Conservation (phyloP, 2,797 vertebrate species). For the Pipistrellus pygmaeus region DNA sequence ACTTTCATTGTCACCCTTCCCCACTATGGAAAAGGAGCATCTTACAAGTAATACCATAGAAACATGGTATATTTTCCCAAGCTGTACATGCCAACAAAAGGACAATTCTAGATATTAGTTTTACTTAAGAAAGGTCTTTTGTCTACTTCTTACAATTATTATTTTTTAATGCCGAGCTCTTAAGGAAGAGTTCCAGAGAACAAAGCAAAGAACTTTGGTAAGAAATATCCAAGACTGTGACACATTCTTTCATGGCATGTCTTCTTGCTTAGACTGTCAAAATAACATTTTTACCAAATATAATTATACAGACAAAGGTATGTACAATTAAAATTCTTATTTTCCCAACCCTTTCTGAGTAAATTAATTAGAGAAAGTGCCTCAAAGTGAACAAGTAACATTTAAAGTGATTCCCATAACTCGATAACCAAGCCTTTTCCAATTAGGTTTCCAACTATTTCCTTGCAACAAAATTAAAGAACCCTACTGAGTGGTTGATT, state of each 20-base stretch:
- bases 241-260: not conserved
- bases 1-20: not conserved
- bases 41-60: not conserved
- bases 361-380: slow-evolving; percentile 1
- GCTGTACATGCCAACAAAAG: slow-evolving; percentile 23
- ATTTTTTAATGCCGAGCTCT: not conserved
- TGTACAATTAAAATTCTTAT: slow-evolving; percentile 55
- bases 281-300: slow-evolving; percentile 39
- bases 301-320: not conserved
- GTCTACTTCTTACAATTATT: not conserved
- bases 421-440: slow-evolving; percentile 29
- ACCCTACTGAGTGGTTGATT: slow-evolving; percentile 37
- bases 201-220: slow-evolving; percentile 25
- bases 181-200: not conserved
- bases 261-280: slow-evolving; percentile 38
- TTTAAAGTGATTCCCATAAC: slow-evolving; percentile 25
- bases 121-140: slow-evolving; percentile 8
- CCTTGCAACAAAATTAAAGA: slow-evolving; percentile 40
- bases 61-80: not conserved
- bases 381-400: slow-evolving; percentile 26
- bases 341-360: slow-evolving; percentile 13
- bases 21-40: not conserved
- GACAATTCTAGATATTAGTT: slow-evolving; percentile 40
- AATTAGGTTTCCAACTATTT: slow-evolving; percentile 45
- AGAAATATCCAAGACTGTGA: not conserved